Evolutionary conservation across 2,797 vertebrate genomes (phyloP).

Genomic region (Anas georgica): DNA sequence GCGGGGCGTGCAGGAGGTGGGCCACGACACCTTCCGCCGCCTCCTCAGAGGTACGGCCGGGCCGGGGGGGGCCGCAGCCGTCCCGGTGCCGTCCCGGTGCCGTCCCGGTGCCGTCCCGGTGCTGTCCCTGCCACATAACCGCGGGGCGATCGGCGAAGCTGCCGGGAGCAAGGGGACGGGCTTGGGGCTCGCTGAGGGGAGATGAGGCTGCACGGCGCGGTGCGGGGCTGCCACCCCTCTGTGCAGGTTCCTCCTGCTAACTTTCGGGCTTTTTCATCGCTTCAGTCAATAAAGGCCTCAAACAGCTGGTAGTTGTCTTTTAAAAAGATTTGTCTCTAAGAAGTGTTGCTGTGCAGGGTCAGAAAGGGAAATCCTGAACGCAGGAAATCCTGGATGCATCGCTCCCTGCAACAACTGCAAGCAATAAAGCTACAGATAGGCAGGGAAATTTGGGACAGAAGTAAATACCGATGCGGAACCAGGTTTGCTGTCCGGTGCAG

Average conservation of each 20-base stretch:
- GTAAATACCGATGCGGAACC: background rate
- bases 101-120: too few species aligned
- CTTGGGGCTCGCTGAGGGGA: background rate
- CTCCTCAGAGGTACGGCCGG: constrained; percentile 80
- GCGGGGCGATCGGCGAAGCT: background rate
- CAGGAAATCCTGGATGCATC: background rate
- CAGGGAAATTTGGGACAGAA: background rate
- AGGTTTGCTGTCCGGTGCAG: background rate
- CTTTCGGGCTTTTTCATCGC: background rate
- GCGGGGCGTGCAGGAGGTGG: constrained; percentile 79
- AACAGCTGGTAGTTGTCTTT: background rate
- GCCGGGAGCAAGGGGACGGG: background rate
- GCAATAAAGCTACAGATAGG: background rate
- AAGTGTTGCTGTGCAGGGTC: background rate
- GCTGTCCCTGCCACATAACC: background rate
- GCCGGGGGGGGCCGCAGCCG: too few species aligned
- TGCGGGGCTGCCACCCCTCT: fast-evolving
- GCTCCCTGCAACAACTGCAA: background rate
- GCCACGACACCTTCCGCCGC: constrained; percentile 82
- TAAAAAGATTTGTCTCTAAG: background rate
- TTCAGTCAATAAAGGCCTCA: background rate
- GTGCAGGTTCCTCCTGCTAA: fast-evolving
- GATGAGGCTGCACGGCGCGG: fast-evolving
- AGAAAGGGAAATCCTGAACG: background rate
- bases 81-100: background rate